Percentiles rank a stretch among this genome's conserved stretches.
These are phyloP conservation scores for Macrotis lagotis DNA, from an alignment of 2,113 vertebrate species.

Conservation along the genomic window DNA sequence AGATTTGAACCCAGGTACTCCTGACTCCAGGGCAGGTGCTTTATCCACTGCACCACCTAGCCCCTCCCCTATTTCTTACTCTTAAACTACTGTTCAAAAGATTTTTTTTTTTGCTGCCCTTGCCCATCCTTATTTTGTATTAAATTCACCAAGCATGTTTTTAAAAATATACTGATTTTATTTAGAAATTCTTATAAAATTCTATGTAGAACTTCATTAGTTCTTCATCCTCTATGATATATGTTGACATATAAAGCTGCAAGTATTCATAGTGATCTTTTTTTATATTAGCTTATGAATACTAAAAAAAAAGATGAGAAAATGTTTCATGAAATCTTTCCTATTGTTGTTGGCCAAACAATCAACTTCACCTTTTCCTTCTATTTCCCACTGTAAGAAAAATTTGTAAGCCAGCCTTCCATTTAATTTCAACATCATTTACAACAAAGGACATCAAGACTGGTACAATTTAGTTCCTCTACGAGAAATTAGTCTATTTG, in stretches of 20 bases:
- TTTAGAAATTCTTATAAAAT: not conserved
- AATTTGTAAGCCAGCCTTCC: not conserved
- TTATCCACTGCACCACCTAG: no score
- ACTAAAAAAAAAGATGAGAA: not conserved
- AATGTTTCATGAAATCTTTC: not conserved
- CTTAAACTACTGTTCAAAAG: not conserved
- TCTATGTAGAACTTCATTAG: not conserved
- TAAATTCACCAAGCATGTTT: not conserved
- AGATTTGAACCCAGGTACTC: no score
- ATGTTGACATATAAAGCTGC: not conserved
- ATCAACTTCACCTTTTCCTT: not conserved
- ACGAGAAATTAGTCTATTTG: not conserved
- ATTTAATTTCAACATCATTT: not conserved
- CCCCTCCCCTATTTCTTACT: not conserved
- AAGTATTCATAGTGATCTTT: not conserved
- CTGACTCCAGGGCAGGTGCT: no score
- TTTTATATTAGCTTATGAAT: not conserved
- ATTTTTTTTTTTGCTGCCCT: not conserved
- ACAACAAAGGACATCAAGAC: not conserved
- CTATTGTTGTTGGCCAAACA: not conserved
- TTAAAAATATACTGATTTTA: not conserved
- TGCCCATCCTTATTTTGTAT: not conserved
- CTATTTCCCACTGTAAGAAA: not conserved
- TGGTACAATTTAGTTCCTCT: not conserved
- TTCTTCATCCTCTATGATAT: not conserved